Conservation (phyloP, 2,113 vertebrate genomes). For the Orycteropus afer region DNA sequence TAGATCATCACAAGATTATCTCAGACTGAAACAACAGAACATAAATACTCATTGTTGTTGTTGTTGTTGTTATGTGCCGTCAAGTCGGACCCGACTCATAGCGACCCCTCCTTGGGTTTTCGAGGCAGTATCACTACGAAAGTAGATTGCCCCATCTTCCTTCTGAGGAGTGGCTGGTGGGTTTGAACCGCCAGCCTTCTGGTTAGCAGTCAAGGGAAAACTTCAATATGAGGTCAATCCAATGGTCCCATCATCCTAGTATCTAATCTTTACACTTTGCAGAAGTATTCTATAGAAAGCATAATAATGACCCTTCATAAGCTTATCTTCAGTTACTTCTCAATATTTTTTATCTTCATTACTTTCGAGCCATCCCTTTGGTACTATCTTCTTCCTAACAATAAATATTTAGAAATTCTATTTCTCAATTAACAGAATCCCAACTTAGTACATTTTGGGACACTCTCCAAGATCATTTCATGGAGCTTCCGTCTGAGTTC, state of each 20-base stretch:
- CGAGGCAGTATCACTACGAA: no score
- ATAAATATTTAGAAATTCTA: background rate
- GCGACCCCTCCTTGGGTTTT: no score
- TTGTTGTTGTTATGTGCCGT: no score
- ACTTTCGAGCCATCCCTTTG: conserved; percentile 10
- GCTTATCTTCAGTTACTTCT: background rate
- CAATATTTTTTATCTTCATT: background rate
- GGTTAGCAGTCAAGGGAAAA: no score
- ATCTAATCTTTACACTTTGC: background rate
- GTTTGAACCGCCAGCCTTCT: no score
- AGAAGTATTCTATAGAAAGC: conserved; percentile 27
- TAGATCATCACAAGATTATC: background rate
- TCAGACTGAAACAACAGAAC: background rate
- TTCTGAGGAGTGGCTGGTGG: no score
- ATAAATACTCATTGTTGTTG: no score
- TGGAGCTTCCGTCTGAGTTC: background rate
- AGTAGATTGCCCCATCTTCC: no score
- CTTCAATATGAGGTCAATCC: background rate
- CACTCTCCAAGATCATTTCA: background rate
- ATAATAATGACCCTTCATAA: background rate
- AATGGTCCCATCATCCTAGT: background rate
- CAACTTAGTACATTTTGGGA: background rate
- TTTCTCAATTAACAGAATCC: conserved; percentile 28
- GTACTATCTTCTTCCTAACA: conserved; percentile 20
- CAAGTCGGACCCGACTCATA: no score